These are phyloP conservation scores for Pyrrhia umbra DNA, from an alignment of 2,888 invertebrate species.

Conservation along the genomic window DNA sequence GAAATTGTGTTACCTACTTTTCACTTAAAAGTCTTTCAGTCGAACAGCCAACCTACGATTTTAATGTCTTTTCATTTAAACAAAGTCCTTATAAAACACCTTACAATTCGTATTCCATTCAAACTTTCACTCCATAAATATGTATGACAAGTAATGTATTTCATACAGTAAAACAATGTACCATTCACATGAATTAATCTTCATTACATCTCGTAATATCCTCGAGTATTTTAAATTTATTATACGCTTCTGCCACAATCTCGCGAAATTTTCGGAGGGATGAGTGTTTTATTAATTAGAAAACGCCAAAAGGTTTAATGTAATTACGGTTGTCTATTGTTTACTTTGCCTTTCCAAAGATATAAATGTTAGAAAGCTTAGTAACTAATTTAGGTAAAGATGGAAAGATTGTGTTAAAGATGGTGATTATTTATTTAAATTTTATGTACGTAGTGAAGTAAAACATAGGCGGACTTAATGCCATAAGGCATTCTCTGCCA, in stretches of 20 bases:
- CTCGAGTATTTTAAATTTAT: slow-evolving; percentile 28
- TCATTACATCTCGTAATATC: slow-evolving; percentile 26
- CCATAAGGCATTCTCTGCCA: too few relatives aligned
- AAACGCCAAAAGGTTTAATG: slow-evolving; percentile 10
- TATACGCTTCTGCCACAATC: slow-evolving; percentile 9
- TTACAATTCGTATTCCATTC: slow-evolving; percentile 18
- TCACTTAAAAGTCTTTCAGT: background rate
- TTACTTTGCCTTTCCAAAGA: background rate
- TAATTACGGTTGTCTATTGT: background rate
- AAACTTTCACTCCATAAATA: slow-evolving; percentile 22
- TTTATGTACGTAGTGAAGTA: too few relatives aligned
- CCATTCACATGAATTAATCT: slow-evolving; percentile 18
- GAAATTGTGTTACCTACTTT: background rate
- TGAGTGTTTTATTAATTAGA: slow-evolving; percentile 17
- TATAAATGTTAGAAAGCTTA: background rate
- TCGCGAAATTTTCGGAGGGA: slow-evolving; percentile 8
- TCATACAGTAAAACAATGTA: slow-evolving; percentile 2
- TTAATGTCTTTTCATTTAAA: background rate
- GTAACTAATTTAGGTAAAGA: background rate
- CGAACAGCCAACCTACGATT: background rate
- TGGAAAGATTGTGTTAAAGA: too few relatives aligned
- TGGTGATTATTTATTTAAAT: too few relatives aligned
- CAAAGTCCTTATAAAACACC: background rate
- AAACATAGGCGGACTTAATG: too few relatives aligned
- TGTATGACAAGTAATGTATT: slow-evolving; percentile 25